Conservation (phyloP, 2,888 invertebrate species). For the Masnerella sp. region DNA sequence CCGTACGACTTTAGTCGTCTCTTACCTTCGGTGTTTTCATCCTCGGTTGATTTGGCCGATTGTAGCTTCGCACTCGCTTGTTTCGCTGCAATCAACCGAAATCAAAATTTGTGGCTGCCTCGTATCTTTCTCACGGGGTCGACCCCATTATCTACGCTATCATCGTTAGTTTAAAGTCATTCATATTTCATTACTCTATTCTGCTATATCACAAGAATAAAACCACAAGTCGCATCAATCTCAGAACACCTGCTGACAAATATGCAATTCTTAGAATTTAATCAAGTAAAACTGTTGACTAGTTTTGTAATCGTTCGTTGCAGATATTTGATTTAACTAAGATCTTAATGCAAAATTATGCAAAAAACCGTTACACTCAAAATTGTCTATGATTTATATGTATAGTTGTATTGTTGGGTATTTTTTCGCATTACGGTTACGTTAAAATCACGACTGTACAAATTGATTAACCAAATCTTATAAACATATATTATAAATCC, state of each 20-base stretch:
- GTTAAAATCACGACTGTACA: too few species aligned
- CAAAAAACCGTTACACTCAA: too few species aligned
- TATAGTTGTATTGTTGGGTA: too few species aligned
- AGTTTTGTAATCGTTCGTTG: too few species aligned
- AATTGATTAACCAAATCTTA: too few species aligned
- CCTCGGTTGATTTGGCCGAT: constrained; percentile 77
- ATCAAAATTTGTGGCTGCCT: constrained; percentile 77
- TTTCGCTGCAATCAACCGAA: constrained; percentile 77
- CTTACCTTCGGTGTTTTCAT: constrained; percentile 77
- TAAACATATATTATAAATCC: too few species aligned
- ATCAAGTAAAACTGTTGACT: too few species aligned
- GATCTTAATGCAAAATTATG: too few species aligned
- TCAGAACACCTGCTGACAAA: constrained; percentile 17
- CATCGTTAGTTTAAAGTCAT: constrained; percentile 19
- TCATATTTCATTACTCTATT: not conserved
- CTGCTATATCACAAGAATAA: not conserved
- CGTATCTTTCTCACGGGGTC: constrained; percentile 64
- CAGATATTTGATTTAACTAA: too few species aligned
- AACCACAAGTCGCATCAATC: not conserved
- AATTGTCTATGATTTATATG: too few species aligned
- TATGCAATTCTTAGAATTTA: constrained; percentile 10
- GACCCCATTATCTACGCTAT: constrained; percentile 41
- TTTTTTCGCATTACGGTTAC: too few species aligned
- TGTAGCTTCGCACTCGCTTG: constrained; percentile 77
- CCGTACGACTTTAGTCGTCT: constrained; percentile 63